Evolutionary conservation across 2,888 invertebrate genomes (phyloP).

Genomic region (Hydriomena furcata): DNA sequence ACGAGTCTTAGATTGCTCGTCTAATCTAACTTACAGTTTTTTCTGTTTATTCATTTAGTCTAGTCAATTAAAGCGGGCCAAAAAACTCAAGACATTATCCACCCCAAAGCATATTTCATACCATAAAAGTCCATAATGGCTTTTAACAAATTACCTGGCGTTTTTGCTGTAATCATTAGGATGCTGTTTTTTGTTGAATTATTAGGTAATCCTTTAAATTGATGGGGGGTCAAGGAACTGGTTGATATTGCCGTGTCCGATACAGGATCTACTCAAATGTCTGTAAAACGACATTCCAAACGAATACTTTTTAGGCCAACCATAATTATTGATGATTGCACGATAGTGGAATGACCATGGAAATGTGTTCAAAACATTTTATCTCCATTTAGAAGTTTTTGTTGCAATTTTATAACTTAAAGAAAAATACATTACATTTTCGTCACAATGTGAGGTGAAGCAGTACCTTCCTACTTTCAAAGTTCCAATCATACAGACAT

Average conservation of each 20-base stretch:
- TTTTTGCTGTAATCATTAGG: slow-evolving; percentile 41
- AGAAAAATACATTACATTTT: no score
- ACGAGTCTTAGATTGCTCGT: slow-evolving; percentile 29
- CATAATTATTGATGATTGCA: slow-evolving; percentile 34
- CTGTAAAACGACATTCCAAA: slow-evolving; percentile 22
- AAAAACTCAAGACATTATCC: slow-evolving; percentile 35
- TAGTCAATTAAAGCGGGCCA: slow-evolving; percentile 34
- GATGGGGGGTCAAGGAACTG: slow-evolving; percentile 58
- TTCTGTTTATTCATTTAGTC: slow-evolving; percentile 31
- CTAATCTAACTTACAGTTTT: slow-evolving; percentile 27
- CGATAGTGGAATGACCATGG: slow-evolving; percentile 5
- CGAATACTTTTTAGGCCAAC: slow-evolving; percentile 37
- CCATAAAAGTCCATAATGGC: slow-evolving; percentile 35
- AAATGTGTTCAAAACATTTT: slow-evolving; percentile 8
- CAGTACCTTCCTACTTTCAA: no score
- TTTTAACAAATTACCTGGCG: slow-evolving; percentile 34
- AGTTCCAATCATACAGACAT: slow-evolving; percentile 4
- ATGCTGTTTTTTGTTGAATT: slow-evolving; percentile 46
- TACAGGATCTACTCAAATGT: slow-evolving; percentile 52
- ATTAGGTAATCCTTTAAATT: slow-evolving; percentile 50
- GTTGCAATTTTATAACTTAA: slow-evolving; percentile 4
- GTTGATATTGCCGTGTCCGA: slow-evolving; percentile 55
- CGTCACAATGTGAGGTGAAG: background rate
- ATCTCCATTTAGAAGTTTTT: slow-evolving; percentile 1
- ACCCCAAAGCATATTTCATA: slow-evolving; percentile 34